Evolutionary conservation across 1,140 invertebrate species (phyloP), one percentile per base, ranked within the genome.

Genomic region (Aphidius gifuensis): DNA sequence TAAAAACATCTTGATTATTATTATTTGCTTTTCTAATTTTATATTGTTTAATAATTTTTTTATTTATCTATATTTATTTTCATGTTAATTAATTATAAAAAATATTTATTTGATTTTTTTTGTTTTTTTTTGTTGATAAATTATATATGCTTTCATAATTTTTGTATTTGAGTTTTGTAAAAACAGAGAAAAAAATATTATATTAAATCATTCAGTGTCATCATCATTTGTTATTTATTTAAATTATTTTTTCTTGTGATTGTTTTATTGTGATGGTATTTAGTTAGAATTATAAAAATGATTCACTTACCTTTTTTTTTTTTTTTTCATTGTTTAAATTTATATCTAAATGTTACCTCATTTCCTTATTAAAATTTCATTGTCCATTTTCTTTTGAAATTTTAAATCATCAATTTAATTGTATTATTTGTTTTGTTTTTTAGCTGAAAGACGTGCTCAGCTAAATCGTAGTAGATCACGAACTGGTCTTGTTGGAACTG

Each of bases 401-500:
- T 58, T 3, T 43, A n/a, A 11, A 50, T 54, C 39, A 51, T 47
- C 58, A 63, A 67, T 64, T 23, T 49, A 23, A 42, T 39, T 46
- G 43, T 62, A 50, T 62, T 60, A 65, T 43, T 61, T 49, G 32
- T 58, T 72, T 73, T 72, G 53, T 73, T 83, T 83, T 81, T 45
- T 74, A 92, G 92, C 91, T 75, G 92, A 94, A 81, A 83, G 91
- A 76, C 83, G 92, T 76, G 92, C 92, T 16, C 92, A 94, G 78
- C 79, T 95, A 62, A 93, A 92, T 74, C 80, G 93, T 67, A 93
- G 91, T 70, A 81, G 93, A 64, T 94, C 92, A 6, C 81, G 92
- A 66, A 91, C 90, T 46, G 90, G 90, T 55, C 82, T 91, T 47
- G 85, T 88, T 60, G 86, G 85, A 67, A 74, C 77, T 60, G 83